Conservation (phyloP, 2,888 invertebrate genomes). For the Mantis religiosa region DNA sequence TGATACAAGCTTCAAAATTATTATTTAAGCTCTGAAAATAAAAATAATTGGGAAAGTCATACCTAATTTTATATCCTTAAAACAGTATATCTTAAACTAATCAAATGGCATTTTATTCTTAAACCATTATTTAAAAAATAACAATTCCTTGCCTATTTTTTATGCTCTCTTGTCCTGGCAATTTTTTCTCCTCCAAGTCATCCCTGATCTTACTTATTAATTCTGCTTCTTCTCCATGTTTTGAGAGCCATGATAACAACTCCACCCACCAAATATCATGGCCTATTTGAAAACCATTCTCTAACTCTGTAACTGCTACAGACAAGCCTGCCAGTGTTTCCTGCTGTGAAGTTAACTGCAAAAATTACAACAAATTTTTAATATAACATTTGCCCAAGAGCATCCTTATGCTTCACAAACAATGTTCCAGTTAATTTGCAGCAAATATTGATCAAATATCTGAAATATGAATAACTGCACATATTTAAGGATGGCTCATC, state of each 20-base stretch:
- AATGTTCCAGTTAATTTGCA: neutral
- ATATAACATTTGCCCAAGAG: neutral
- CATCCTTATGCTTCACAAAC: neutral
- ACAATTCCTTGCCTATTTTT: neutral
- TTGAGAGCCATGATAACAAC: constrained; percentile 4
- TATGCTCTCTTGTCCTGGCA: constrained; percentile 12
- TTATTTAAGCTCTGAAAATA: no score
- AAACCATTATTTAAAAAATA: neutral
- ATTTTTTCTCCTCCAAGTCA: constrained; percentile 14
- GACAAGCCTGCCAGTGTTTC: constrained; percentile 13
- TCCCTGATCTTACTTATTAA: constrained; percentile 9
- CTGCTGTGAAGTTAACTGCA: constrained; percentile 32
- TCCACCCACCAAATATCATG: constrained; percentile 22
- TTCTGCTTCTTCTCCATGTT: constrained; percentile 19
- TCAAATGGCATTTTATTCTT: no score
- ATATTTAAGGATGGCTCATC: neutral
- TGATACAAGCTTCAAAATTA: no score
- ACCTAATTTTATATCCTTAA: no score
- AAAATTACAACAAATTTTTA: neutral
- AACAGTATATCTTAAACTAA: no score
- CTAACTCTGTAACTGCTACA: constrained; percentile 32
- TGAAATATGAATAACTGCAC: neutral
- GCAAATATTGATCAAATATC: neutral
- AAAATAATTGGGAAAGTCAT: no score
- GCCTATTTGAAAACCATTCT: constrained; percentile 32